Percentiles rank a stretch among this genome's conserved stretches.
phyloP scores from a whole-genome alignment of 1,140 invertebrate species.

The Chelonus insularis region DNA sequence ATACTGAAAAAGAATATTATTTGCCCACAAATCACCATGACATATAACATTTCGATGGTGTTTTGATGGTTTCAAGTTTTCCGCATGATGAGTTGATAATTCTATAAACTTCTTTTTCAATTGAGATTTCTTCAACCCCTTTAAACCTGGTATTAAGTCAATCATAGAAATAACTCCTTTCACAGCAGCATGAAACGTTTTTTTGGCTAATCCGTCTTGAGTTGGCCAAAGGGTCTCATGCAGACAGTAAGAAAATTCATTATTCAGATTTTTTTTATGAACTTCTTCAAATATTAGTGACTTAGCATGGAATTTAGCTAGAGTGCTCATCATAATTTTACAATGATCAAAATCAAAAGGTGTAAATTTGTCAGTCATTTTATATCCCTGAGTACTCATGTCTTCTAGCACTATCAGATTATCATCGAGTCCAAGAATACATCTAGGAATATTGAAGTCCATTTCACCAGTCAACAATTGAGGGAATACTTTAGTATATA shows the following conservation, averaged over 20 bases:
- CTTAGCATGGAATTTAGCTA: slow-evolving; percentile 64
- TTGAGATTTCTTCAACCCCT: slow-evolving; percentile 25
- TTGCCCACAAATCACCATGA: slow-evolving; percentile 70
- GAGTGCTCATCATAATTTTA: slow-evolving; percentile 56
- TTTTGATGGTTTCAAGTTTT: slow-evolving; percentile 54
- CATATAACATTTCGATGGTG: slow-evolving; percentile 63
- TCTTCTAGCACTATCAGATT: slow-evolving; percentile 61
- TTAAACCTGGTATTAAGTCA: slow-evolving; percentile 35
- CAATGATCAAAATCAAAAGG: slow-evolving; percentile 62
- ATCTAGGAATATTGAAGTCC: slow-evolving; percentile 52
- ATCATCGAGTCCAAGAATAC: slow-evolving; percentile 55
- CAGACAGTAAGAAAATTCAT: slow-evolving; percentile 59
- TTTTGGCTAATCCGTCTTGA: slow-evolving; percentile 36
- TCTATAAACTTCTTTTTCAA: slow-evolving; percentile 33
- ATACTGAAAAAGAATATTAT: slow-evolving; percentile 68
- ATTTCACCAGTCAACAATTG: slow-evolving; percentile 42
- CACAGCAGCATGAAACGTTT: slow-evolving; percentile 40
- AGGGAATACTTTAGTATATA: slow-evolving; percentile 59
- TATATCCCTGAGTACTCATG: slow-evolving; percentile 57
- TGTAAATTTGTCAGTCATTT: slow-evolving; percentile 56
- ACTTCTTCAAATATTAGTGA: slow-evolving; percentile 62
- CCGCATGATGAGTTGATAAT: slow-evolving; percentile 29
- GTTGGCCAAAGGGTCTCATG: slow-evolving; percentile 62
- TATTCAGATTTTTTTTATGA: slow-evolving; percentile 50
- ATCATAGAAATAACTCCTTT: slow-evolving; percentile 44